Percentiles rank a stretch among this genome's conserved stretches.
These are phyloP conservation scores for Micromesistius poutassou DNA, from an alignment of 2,797 vertebrate species.

Conservation along the genomic window DNA sequence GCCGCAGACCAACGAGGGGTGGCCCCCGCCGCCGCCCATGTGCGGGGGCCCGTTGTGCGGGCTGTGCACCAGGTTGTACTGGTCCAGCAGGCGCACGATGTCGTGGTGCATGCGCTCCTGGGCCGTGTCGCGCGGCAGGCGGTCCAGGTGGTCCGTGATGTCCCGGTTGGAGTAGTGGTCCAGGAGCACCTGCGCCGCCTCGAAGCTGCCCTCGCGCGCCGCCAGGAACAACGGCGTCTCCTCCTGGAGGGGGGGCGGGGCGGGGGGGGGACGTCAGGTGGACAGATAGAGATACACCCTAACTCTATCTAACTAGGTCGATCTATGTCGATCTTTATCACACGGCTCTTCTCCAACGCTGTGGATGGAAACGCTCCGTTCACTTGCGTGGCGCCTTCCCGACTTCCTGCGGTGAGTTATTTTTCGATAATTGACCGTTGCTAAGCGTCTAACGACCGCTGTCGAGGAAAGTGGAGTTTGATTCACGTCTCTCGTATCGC, in stretches of 20 bases:
- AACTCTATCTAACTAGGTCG: too few relatives aligned
- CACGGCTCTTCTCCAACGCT: too few relatives aligned
- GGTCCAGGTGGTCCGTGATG: constrained; percentile 94
- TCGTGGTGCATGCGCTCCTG: constrained; percentile 96
- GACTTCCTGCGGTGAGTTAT: too few relatives aligned
- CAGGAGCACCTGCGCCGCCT: constrained; percentile 88
- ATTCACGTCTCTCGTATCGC: too few relatives aligned
- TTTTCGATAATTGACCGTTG: too few relatives aligned
- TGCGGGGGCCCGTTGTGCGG: constrained; percentile 80
- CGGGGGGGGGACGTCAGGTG: constrained; percentile 3
- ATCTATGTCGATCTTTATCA: too few relatives aligned
- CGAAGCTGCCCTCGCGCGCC: constrained; percentile 90
- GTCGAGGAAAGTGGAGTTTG: too few relatives aligned
- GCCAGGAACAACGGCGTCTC: constrained; percentile 92
- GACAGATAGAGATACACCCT: too few relatives aligned
- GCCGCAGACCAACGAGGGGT: constrained; percentile 83
- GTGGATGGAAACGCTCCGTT: too few relatives aligned
- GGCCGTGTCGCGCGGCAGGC: constrained; percentile 88
- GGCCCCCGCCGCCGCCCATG: constrained; percentile 78
- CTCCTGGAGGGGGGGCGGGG: constrained; percentile 79
- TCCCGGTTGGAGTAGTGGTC: constrained; percentile 96
- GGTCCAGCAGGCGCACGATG: constrained; percentile 90
- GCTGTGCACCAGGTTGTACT: constrained; percentile 88
- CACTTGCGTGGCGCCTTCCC: too few relatives aligned
- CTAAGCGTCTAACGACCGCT: too few relatives aligned